Percentiles rank a stretch among this genome's conserved stretches.
These are phyloP conservation scores for Plectus sambesii DNA, from an alignment of 1,140 invertebrate genomes.

Conservation along the genomic window DNA sequence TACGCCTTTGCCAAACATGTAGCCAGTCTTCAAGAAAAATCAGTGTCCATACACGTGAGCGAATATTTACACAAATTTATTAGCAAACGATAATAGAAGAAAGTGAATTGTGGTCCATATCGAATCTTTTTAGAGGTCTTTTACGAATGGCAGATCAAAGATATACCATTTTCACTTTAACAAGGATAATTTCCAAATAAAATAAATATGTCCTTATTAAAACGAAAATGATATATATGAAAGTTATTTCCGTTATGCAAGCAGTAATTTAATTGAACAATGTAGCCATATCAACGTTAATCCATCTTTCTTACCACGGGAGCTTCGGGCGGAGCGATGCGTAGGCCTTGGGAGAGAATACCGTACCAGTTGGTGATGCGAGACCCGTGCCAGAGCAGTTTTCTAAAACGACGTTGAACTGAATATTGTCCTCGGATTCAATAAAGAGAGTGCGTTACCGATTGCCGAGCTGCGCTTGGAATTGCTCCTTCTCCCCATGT, in stretches of 20 bases:
- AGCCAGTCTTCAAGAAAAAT: slow-evolving; percentile 58
- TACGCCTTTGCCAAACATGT: slow-evolving; percentile 80
- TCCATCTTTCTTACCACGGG: slow-evolving; percentile 54
- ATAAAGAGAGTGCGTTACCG: slow-evolving; percentile 20
- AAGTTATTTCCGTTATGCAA: too few relatives aligned
- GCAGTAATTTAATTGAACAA: not conserved
- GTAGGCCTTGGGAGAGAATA: slow-evolving; percentile 83
- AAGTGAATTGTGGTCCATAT: not conserved
- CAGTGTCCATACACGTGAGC: not conserved
- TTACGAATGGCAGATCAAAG: too few relatives aligned
- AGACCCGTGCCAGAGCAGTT: slow-evolving; percentile 91
- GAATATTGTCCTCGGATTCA: slow-evolving; percentile 52
- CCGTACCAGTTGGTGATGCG: slow-evolving; percentile 83
- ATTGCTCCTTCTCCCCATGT: slow-evolving; percentile 66
- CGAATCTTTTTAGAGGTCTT: slow-evolving; percentile 1
- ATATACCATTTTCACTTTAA: too few relatives aligned
- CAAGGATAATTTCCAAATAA: too few relatives aligned
- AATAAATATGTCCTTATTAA: too few relatives aligned
- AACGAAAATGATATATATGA: too few relatives aligned
- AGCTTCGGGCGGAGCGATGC: slow-evolving; percentile 86
- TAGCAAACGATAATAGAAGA: slow-evolving; percentile 1
- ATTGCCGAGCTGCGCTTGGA: slow-evolving; percentile 53
- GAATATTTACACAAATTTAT: not conserved
- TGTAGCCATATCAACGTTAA: not conserved
- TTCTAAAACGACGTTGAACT: slow-evolving; percentile 66